Evolutionary conservation across 1,140 invertebrate genomes (phyloP).

Genomic region (Bicyclus anynana): DNA sequence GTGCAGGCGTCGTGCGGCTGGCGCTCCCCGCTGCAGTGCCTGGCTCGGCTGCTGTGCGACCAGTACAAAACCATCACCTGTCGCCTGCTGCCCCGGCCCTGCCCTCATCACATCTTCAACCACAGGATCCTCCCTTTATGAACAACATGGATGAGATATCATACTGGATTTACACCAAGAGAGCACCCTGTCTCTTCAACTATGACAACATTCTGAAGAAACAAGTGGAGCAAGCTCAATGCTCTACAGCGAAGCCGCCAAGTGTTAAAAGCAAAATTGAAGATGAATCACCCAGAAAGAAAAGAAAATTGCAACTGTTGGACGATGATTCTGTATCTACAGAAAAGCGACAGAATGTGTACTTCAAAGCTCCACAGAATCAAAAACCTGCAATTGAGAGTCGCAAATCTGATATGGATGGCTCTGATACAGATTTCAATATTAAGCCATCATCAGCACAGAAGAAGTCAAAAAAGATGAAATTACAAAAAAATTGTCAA

Average conservation of each 20-base stretch:
- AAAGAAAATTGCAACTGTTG: constrained; percentile 50
- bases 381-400: constrained; percentile 35
- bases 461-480: constrained; percentile 43
- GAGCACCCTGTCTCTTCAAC: constrained; percentile 61
- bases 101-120: constrained; percentile 6
- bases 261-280: constrained; percentile 38
- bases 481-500: constrained; percentile 40
- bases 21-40: constrained; percentile 30
- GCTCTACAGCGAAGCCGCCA: constrained; percentile 40
- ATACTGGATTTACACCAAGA: constrained; percentile 62
- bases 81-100: constrained; percentile 14
- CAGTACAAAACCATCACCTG: constrained; percentile 28
- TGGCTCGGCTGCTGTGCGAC: constrained; percentile 27
- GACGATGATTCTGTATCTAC: constrained; percentile 51
- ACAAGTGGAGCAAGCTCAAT: constrained; percentile 44
- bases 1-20: constrained; percentile 32
- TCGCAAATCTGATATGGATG: constrained; percentile 40
- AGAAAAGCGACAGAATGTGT: constrained; percentile 54
- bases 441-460: constrained; percentile 46
- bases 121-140: constrained; percentile 54
- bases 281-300: constrained; percentile 46
- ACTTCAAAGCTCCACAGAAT: constrained; percentile 49
- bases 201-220: constrained; percentile 59
- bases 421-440: constrained; percentile 56
- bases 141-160: constrained; percentile 68